These are phyloP conservation scores for Haliclona indistincta DNA, from an alignment of 37 sponge, comb jelly and placozoan genomes.

Conservation along the genomic window DNA sequence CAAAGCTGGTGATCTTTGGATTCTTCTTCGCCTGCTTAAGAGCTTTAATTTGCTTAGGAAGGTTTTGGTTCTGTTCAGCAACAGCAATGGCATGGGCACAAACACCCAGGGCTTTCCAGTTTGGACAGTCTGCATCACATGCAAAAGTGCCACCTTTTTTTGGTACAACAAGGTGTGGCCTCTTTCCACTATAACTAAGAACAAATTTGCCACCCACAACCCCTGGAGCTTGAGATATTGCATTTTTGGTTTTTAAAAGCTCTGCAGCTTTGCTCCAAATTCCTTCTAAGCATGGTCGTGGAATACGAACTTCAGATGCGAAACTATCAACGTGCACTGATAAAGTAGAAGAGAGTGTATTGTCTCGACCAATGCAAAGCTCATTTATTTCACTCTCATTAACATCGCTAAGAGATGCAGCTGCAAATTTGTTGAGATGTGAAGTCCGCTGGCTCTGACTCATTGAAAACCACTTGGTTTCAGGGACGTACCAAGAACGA, in stretches of 20 bases:
- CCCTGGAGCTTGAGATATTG: constrained; percentile 45
- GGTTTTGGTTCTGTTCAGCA: constrained; percentile 7
- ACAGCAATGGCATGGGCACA: constrained; percentile 31
- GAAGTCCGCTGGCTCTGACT: constrained; percentile 1
- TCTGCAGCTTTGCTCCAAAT: constrained; percentile 55
- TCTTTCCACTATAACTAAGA: constrained; percentile 31
- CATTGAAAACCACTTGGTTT: constrained; percentile 36
- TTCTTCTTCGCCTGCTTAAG: constrained; percentile 12
- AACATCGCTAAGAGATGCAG: neutral
- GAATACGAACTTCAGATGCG: constrained; percentile 6
- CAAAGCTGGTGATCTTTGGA: constrained; percentile 27
- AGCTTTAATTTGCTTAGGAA: neutral
- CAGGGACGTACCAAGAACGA: constrained; percentile 12
- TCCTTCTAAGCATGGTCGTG: constrained; percentile 33
- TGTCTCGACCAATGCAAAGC: constrained; percentile 11
- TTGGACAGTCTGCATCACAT: constrained; percentile 33
- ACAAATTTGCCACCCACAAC: constrained; percentile 18
- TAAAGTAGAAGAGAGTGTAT: constrained; percentile 6
- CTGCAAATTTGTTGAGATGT: neutral
- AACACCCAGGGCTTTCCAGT: constrained; percentile 34
- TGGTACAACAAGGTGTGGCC: constrained; percentile 39
- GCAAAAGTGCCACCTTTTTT: constrained; percentile 18
- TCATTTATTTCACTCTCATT: too few relatives aligned
- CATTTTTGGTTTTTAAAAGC: constrained; percentile 22
- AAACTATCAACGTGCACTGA: constrained; percentile 17